These are phyloP conservation scores for Drosophila prosaltans DNA, from an alignment of 1,140 invertebrate genomes.

Conservation along the genomic window DNA sequence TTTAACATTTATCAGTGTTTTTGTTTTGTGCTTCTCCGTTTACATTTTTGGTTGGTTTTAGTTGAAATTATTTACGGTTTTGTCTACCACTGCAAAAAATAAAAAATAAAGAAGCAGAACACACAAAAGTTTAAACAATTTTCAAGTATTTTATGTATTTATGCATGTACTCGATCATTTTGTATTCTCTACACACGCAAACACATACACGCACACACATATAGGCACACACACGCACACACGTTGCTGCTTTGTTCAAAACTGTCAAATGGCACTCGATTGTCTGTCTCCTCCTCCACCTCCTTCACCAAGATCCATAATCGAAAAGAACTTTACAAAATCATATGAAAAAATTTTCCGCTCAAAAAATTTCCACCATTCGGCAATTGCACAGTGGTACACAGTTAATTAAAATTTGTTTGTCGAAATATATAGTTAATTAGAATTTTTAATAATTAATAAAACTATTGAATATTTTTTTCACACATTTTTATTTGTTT, in stretches of 20 bases:
- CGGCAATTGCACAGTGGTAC: conserved; percentile 31
- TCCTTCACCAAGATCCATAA: conserved; percentile 17
- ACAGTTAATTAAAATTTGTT: not conserved
- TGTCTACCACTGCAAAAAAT: conserved; percentile 28
- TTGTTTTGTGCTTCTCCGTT: conserved; percentile 34
- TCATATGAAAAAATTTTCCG: conserved; percentile 63
- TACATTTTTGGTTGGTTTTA: conserved; percentile 43
- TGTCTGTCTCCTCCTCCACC: not conserved
- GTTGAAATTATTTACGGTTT: conserved; percentile 25
- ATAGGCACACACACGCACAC: conserved; percentile 23
- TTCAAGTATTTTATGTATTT: conserved; percentile 2
- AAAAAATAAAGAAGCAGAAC: conserved; percentile 1
- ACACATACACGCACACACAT: conserved; percentile 22
- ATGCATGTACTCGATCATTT: not conserved
- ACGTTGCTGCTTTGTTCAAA: conserved; percentile 21
- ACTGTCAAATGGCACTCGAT: conserved; percentile 40
- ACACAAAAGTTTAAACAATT: not conserved
- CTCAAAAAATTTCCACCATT: conserved; percentile 58
- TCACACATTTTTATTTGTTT: not conserved
- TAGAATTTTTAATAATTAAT: not conserved
- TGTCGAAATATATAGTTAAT: not conserved
- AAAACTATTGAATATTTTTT: conserved; percentile 24
- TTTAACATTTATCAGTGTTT: conserved; percentile 27
- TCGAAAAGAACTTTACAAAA: conserved; percentile 51
- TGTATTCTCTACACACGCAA: conserved; percentile 20